Percentiles rank a stretch among this genome's conserved stretches.
Conservation (phyloP, 2,113 vertebrate species). For the Pomatostomus ruficeps region DNA sequence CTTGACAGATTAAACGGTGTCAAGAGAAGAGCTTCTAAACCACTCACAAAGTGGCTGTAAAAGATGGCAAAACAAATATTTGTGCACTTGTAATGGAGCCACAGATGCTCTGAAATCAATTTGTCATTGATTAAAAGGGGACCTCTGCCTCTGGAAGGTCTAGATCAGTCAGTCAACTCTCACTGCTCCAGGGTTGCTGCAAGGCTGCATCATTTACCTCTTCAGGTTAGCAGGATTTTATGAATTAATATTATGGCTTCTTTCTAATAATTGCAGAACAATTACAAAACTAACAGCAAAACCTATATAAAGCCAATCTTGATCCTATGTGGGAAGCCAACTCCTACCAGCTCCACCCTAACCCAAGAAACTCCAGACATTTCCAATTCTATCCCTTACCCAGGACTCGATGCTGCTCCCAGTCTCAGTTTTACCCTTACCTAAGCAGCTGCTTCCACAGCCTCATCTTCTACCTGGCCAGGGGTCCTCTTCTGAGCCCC, state of each 20-base stretch:
- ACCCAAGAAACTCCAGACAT: background rate
- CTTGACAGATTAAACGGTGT: background rate
- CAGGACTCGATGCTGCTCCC: accelerated
- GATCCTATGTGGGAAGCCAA: background rate
- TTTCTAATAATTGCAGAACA: background rate
- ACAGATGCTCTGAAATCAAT: background rate
- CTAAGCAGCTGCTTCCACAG: background rate
- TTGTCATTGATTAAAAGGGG: background rate
- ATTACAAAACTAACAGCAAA: background rate
- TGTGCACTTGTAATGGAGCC: background rate
- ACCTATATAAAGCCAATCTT: background rate
- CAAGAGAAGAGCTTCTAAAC: background rate
- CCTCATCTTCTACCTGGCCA: background rate
- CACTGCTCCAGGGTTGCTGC: background rate
- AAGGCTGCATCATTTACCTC: background rate
- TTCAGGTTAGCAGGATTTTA: background rate
- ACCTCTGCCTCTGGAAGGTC: background rate
- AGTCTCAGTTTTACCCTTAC: background rate
- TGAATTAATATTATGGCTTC: background rate
- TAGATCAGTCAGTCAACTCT: background rate
- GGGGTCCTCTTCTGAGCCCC: background rate
- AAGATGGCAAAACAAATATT: background rate
- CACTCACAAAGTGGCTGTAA: background rate
- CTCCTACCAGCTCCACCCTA: background rate
- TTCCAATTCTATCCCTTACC: background rate